Evolutionary conservation across 2,888 invertebrate species (phyloP), one percentile per base, ranked within the genome.

Genomic region (Eumerus sabulonum): DNA sequence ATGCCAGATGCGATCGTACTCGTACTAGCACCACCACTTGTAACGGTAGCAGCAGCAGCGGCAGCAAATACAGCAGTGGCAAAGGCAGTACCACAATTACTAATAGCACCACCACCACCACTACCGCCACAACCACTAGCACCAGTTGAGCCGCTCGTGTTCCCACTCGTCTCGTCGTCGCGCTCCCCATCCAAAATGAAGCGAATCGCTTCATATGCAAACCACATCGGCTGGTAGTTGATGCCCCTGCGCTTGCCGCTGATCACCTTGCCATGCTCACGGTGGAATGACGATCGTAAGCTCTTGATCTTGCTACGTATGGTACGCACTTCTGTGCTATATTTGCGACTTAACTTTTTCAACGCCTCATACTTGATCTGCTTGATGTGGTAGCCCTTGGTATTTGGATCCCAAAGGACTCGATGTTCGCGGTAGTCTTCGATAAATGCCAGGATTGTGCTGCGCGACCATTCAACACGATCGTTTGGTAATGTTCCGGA

Each of bases 211-310:
- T 87, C 88, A 79, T 87, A 87, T 83, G 88, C 87, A 83, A 88
- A 87, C 87, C 87, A 87, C 88, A 88, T 87, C 79, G 87, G 87
- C 82, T 87, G 87, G 84, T 87, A 87, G 76, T 84, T 85, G 2
- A 88, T 84, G 19, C 88, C 88, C 51, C 87, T 86, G 57, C 82
- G 85, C 81, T 86, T 84, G 35, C 87, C 87, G 64, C 84, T 88
- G 40, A 87, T 83, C 82, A 87, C 87, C 84, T 87, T 87, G 70
- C 88, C 88, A 54, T 87, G 87, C 59, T 87, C 87, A 17, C 87
- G 86, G 72, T 87, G 87, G 71, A 87, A 87, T 50, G 88, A 88
- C 64, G 87, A 87, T 51, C 87, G 86, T 81, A 87, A 82, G 73
- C 87, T 87, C 77, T 87, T 87, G 72, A 87, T 87, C 82, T 88